phyloP scores from a whole-genome alignment of 2,888 invertebrate genomes.

The Pycnomerus fuliginosus region DNA sequence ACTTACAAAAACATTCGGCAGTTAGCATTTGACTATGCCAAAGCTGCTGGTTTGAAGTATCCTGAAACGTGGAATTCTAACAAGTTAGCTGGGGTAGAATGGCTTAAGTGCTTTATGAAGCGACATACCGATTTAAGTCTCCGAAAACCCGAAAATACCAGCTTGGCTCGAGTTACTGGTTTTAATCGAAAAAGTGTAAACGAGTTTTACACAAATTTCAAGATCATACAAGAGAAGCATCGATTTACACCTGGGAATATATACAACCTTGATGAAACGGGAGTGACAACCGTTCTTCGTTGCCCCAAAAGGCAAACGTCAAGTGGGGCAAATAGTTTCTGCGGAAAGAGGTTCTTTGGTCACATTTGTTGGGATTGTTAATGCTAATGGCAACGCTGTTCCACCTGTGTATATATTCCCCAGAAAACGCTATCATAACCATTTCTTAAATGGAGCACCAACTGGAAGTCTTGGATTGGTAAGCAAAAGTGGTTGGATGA shows the following conservation, averaged over 20 bases:
- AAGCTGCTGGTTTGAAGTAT: not conserved
- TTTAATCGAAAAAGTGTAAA: not conserved
- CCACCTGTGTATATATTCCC: not conserved
- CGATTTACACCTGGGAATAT: not conserved
- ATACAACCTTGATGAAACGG: not conserved
- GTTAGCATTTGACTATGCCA: not conserved
- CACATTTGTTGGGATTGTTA: not conserved
- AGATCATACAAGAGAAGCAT: not conserved
- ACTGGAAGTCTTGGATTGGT: conserved; percentile 14
- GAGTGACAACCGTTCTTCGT: not conserved
- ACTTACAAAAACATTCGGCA: not conserved
- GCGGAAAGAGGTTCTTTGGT: not conserved
- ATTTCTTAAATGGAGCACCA: conserved; percentile 17
- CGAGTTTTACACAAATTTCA: not conserved
- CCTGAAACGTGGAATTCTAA: not conserved
- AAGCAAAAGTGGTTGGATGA: conserved; percentile 18
- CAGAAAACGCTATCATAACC: not conserved
- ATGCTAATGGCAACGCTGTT: not conserved
- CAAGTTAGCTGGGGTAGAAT: not conserved
- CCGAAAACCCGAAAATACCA: not conserved
- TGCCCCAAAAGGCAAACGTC: not conserved
- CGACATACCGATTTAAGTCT: not conserved
- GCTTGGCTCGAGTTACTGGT: not conserved
- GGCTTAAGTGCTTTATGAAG: not conserved
- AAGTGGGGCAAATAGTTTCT: not conserved